Conservation (phyloP, 92 coral and sea anemone species). For the Desmophyllum pertusum region DNA sequence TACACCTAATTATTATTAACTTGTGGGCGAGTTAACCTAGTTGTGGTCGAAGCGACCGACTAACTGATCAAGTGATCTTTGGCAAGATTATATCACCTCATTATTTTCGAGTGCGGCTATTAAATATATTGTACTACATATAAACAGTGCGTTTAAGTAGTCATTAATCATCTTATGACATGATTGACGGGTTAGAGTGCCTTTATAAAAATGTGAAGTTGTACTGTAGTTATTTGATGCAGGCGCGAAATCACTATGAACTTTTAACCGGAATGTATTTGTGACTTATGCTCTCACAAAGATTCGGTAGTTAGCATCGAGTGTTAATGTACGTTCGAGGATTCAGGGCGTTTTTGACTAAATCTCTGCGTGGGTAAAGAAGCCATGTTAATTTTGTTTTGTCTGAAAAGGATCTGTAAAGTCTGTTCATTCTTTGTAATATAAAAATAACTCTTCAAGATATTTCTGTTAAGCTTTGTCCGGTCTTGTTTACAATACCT, state of each 20-base stretch:
- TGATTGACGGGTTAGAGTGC: neutral
- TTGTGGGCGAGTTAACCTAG: too few species aligned
- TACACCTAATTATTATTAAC: too few species aligned
- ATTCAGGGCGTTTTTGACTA: neutral
- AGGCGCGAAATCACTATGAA: neutral
- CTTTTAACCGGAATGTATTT: too few species aligned
- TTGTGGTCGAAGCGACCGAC: too few species aligned
- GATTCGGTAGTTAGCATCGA: too few species aligned
- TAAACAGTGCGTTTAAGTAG: conserved; percentile 12
- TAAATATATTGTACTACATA: neutral
- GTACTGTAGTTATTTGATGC: neutral
- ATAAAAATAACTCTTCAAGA: too few species aligned
- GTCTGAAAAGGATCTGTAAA: too few species aligned
- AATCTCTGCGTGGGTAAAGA: neutral
- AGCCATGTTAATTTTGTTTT: too few species aligned
- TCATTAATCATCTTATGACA: neutral
- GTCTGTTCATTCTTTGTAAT: too few species aligned
- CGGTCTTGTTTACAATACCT: too few species aligned
- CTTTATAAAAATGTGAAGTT: neutral
- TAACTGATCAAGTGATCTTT: neutral
- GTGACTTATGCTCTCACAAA: neutral
- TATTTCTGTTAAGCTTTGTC: too few species aligned
- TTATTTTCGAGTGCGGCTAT: neutral
- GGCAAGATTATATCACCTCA: neutral
- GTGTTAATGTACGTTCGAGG: neutral